Base-by-base conservation (phyloP, 2,888 invertebrate species). In the Sarcophaga caerulescens region DNA sequence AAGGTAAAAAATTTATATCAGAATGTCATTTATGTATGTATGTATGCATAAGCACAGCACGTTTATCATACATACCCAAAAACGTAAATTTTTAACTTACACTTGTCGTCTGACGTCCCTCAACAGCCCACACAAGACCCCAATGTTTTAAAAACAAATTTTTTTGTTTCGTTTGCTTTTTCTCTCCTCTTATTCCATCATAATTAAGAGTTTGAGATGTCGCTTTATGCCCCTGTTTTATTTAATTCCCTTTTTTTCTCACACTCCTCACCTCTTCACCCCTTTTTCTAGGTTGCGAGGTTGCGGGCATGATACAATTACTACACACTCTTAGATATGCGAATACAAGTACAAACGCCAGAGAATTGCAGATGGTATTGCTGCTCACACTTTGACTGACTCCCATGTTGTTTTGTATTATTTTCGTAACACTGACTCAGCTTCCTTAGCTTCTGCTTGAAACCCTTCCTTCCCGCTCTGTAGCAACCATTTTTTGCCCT, bases 291-390 rank as follows among this genome's bases (percentile, higher is more conserved):
- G 35, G 2, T 35, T 35, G 87, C 88, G 87, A 35, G 35, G 2
- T 35, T 35, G 87, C 88, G 87, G 86, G 88, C 52, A 62, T 73
- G 70, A 91, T 89, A 87, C 89, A 90, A 91, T 91, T 90, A 91
- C 89, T 89, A 89, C 91, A 89, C 91, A 92, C 91, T 89, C 21
- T 88, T 88, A 87, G 88, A 87, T 87, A 88, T 89, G 86, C 75
- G 87, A 35, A 89, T 81, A 88, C 87, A 89, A 85, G 88, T 74
- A 85, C 68, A 87, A 14, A 77, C 84, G 63, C 62, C 17, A 14
- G 52, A 52, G 4, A 4, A 17, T 66, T 79, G 10, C 52, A 52
- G 14, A 52, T 52, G 52, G 52, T 14, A 52, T 52, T 52, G 1
- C 17, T 17, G 12, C 52, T 17, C 52, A 52, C 17, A 14, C 17